Evolutionary conservation across 1,140 invertebrate species (phyloP), one percentile per base, ranked within the genome.

Genomic region (Drosophila nebulosa): DNA sequence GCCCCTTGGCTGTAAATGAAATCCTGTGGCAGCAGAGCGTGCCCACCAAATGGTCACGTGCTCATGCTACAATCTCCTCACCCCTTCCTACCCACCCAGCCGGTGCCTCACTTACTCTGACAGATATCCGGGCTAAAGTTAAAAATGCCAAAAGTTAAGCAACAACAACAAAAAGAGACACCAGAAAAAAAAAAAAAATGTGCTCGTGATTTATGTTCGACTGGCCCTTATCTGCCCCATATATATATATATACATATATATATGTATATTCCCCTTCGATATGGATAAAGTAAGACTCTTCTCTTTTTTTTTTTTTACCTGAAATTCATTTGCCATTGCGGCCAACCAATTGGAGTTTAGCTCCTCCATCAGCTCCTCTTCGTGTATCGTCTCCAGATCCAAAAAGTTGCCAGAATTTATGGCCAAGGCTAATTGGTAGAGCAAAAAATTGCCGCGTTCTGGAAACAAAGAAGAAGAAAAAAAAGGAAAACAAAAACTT

Each of bases 241-340:
- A 46, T 46, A 46, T 46, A 46, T 21, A 10, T 46, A 46, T 46
- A 7, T 46, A 42, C 7, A 18, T 42, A 42, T 16, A 5, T 42
- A 18, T 42, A 16, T 42, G 14, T 42, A 42, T 74, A 72, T 59
- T 64, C 61, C 72, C 65, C 76, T 65, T 66, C 56, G 62, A 64
- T 73, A 51, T 68, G 59, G 61, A 64, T 67, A 50, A 36, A 36
- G 10, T 27, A 16, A 21, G 50, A 22, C 30, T 24, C 39, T 39
- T 39, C 35, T 42, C n/a, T 36, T 4, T 4, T 3, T 4, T 14
- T 4, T 39, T 53, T 53, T 67, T 74, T 86, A 86, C 83, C 83
- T 86, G 83, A 83, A 76, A 86, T 74, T 85, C 81, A 85, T 71
- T 85, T 69, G 77, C 69, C 80, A 85, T 85, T 71, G 83, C 83